These are phyloP conservation scores for Gallinago stenura DNA, from an alignment of 2,797 vertebrate genomes.

Conservation along the genomic window DNA sequence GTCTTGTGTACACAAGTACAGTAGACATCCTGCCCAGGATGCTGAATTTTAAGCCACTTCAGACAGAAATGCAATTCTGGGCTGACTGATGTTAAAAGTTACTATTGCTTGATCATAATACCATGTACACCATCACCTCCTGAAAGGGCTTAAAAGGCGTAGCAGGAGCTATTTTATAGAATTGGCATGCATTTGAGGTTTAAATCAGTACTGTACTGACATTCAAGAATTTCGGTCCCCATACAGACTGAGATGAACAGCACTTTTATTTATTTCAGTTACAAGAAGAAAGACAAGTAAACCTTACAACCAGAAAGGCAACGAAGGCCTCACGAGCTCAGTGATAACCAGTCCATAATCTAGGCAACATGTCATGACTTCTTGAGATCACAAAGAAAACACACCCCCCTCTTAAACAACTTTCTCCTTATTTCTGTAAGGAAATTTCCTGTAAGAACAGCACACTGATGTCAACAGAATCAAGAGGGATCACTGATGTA, in stretches of 20 bases:
- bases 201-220: slow-evolving; percentile 40
- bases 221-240: slow-evolving; percentile 82
- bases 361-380: slow-evolving; percentile 76
- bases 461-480: slow-evolving; percentile 42
- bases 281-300: slow-evolving; percentile 82
- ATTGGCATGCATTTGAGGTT: not conserved
- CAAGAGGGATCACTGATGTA: slow-evolving; percentile 19
- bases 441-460: slow-evolving; percentile 51
- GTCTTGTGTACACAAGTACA: not conserved
- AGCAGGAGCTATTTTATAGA: not conserved
- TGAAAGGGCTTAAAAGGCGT: not conserved
- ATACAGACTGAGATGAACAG: slow-evolving; percentile 83
- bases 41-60: not conserved
- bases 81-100: not conserved
- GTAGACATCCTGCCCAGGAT: not conserved
- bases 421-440: slow-evolving; percentile 72
- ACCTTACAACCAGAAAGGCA: slow-evolving; percentile 85
- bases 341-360: slow-evolving; percentile 77
- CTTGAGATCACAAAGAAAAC: slow-evolving; percentile 79
- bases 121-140: not conserved
- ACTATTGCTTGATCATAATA: not conserved
- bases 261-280: slow-evolving; percentile 83
- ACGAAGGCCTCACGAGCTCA: slow-evolving; percentile 80
- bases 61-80: not conserved
- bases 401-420: slow-evolving; percentile 71